Evolutionary conservation across 1,140 invertebrate species (phyloP), one percentile per base, ranked within the genome.

Genomic region (Heliconius nattereri): DNA sequence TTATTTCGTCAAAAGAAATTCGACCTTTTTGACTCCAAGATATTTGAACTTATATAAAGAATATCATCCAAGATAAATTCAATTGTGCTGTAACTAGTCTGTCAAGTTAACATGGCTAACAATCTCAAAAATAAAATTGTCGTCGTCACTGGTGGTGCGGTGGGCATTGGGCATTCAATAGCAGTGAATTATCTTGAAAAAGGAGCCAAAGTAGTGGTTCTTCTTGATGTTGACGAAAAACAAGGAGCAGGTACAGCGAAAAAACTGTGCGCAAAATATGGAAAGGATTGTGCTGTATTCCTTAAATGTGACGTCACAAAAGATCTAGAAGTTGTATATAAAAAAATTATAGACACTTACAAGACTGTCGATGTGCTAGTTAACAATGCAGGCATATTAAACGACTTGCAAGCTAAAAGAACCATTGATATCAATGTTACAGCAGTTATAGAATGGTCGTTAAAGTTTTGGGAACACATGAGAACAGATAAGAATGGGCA

Each of bases 351-450:
- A 3, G 84, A 90, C 19, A 81, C 84, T 2, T 95, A 95, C 83
- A 90, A 93, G n/a, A 89, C 85, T 32, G 90, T 96, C 23, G 96
- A 97, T 81, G 95, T 97, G 70, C 87, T 97, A 5, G 91, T 96
- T 0, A 96, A 97, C 75, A 95, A 96, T 72, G 96, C 96, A 32
- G 29, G 29, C 5, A 95, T 96, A 23, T 89, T 95, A 11, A 91
- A 96, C 78, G 95, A 96, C 16, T 83, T 83, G 45, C 83, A 91
- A 13, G 91, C 93, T 74, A 92, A 95, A 57, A 89, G 87, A 79
- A 89, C 86, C 7, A 87, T 92, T 23, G 85, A 90, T 7, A 83
- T 92, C 16, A 94, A 94, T 75, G 81, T 92, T 49, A 85, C 75
- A 70, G 88, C 88, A 16, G 37, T 92, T 9, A 88, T 93, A 8